phyloP scores from a whole-genome alignment of 2,113 vertebrate species.

The Nothoprocta pentlandii region DNA sequence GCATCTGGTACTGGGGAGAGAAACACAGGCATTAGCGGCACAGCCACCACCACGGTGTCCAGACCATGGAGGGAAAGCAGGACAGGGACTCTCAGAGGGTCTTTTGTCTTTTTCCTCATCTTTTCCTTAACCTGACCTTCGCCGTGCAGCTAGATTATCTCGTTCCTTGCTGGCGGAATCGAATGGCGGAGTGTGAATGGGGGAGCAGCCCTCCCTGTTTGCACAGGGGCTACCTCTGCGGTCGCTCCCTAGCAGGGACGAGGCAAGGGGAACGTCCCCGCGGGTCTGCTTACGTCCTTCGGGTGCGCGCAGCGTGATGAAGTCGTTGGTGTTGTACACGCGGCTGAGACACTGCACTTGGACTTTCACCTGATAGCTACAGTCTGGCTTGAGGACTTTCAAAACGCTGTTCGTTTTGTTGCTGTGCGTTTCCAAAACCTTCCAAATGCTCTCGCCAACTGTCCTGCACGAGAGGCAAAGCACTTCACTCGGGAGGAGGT shows the following conservation, averaged over 20 bases:
- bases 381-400: constrained; percentile 90
- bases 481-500: background rate
- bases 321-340: constrained; percentile 90
- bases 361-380: constrained; percentile 94
- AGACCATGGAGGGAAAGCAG: fast-evolving
- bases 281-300: constrained; percentile 90
- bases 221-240: fast-evolving
- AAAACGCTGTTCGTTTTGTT: constrained; percentile 89
- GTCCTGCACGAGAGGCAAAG: constrained; percentile 68
- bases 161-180: fast-evolving
- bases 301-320: constrained; percentile 88
- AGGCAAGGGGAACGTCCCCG: fast-evolving
- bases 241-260: fast-evolving
- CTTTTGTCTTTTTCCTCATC: background rate
- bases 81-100: background rate
- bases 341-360: constrained; percentile 93
- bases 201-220: background rate
- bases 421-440: constrained; percentile 91
- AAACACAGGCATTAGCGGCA: background rate
- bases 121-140: background rate
- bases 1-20: constrained; percentile 88
- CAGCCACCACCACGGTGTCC: fast-evolving
- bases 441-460: constrained; percentile 90
- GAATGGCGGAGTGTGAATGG: background rate
- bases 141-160: background rate